Conservation (phyloP, 2,888 invertebrate genomes). For the Drosophila nr. fundita region DNA sequence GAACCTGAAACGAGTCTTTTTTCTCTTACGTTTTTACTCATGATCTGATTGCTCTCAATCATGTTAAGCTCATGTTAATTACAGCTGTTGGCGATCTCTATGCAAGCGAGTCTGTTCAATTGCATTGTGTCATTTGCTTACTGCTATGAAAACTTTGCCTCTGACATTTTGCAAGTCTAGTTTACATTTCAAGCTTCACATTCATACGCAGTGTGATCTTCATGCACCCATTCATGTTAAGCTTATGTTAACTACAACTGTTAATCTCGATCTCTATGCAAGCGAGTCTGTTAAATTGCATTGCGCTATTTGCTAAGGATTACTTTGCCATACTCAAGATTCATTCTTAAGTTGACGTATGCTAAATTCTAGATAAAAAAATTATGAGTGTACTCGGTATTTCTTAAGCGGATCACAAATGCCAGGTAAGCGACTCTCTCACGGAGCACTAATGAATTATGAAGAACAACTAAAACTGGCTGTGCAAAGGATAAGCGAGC, state of each 20-base stretch:
- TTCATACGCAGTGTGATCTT: background rate
- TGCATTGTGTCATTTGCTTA: background rate
- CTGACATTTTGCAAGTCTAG: too few relatives aligned
- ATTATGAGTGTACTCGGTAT: background rate
- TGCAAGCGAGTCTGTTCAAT: background rate
- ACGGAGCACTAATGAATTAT: slow-evolving; percentile 16
- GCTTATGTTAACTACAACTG: background rate
- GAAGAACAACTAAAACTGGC: slow-evolving; percentile 14
- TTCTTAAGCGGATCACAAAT: background rate
- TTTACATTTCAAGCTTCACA: background rate
- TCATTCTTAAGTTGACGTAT: background rate
- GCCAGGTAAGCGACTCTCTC: slow-evolving; percentile 1
- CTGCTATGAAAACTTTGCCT: too few relatives aligned
- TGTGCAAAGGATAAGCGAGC: slow-evolving; percentile 5
- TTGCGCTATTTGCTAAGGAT: background rate
- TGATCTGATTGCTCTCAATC: background rate
- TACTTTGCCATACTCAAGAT: background rate
- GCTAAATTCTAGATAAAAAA: background rate
- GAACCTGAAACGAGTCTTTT: fast-evolving
- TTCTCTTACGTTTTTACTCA: too few relatives aligned
- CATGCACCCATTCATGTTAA: background rate
- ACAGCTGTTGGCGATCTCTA: background rate
- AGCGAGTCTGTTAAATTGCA: background rate
- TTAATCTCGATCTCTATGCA: background rate
- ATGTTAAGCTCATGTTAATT: background rate